Conservation (phyloP, 2,888 invertebrate genomes). For the Entomobrya multifasciata region DNA sequence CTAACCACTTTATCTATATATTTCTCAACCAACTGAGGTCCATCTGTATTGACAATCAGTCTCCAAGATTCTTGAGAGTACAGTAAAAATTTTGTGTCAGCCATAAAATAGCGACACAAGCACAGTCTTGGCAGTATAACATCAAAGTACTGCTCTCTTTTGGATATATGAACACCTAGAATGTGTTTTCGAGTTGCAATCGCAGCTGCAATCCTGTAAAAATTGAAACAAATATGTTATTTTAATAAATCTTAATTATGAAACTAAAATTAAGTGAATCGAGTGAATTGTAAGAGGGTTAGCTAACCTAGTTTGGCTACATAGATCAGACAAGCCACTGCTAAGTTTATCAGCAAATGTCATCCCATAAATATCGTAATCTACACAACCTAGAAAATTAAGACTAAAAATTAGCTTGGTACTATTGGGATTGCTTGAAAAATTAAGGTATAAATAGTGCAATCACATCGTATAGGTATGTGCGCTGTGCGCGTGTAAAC, state of each 20-base stretch:
- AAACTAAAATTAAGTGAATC: not conserved
- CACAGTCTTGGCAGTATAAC: constrained; percentile 83
- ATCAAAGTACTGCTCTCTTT: constrained; percentile 82
- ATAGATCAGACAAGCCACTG: constrained; percentile 83
- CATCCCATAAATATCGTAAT: constrained; percentile 81
- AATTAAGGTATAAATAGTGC: no score
- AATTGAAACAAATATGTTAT: not conserved
- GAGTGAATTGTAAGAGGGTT: not conserved
- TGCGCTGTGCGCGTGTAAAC: not conserved
- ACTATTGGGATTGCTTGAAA: no score
- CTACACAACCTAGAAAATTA: constrained; percentile 62
- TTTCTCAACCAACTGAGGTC: constrained; percentile 82
- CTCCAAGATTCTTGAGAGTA: constrained; percentile 83
- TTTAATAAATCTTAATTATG: not conserved
- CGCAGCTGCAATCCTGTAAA: constrained; percentile 82
- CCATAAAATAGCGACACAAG: constrained; percentile 82
- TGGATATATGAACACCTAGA: constrained; percentile 81
- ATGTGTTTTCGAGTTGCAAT: constrained; percentile 83
- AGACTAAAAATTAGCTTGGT: constrained; percentile 32
- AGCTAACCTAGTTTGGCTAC: constrained; percentile 81
- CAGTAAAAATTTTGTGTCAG: constrained; percentile 69
- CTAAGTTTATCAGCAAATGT: constrained; percentile 82
- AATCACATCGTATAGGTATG: not conserved
- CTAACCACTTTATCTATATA: constrained; percentile 81
- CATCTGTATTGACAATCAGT: constrained; percentile 82